Percentiles rank a stretch among this genome's conserved stretches.
These are phyloP conservation scores for Lysiphlebus fabarum DNA, from an alignment of 1,140 invertebrate genomes.

Conservation along the genomic window DNA sequence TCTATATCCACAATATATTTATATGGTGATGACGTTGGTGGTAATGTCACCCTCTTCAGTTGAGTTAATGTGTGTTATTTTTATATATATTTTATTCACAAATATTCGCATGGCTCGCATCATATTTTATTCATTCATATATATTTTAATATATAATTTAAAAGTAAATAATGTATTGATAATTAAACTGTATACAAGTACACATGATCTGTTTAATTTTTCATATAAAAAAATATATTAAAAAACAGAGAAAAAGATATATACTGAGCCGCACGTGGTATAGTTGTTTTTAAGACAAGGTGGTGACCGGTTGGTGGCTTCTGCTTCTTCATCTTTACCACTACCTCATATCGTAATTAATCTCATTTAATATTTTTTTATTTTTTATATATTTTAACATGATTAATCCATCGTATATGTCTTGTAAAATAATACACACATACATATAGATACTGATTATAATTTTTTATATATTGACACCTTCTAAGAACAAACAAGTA, in stretches of 20 bases:
- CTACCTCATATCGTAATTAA: conserved; percentile 20
- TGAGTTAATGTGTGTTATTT: background rate
- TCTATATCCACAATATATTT: conserved; percentile 30
- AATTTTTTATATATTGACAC: too few species aligned
- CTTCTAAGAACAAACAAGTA: too few species aligned
- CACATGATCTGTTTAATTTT: too few species aligned
- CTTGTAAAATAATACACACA: too few species aligned
- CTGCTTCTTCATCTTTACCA: conserved; percentile 16
- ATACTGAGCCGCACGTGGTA: too few species aligned
- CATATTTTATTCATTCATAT: background rate
- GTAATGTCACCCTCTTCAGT: conserved; percentile 8
- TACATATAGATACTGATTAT: too few species aligned
- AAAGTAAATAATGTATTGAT: too few species aligned
- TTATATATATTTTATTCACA: background rate
- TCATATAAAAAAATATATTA: too few species aligned
- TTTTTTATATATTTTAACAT: background rate
- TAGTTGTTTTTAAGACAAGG: conserved; percentile 16
- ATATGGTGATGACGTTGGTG: background rate
- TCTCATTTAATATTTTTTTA: conserved; percentile 18
- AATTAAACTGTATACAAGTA: too few species aligned
- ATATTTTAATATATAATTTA: background rate
- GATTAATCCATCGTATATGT: too few species aligned
- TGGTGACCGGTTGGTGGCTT: conserved; percentile 21
- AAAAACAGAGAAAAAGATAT: too few species aligned
- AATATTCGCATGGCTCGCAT: background rate